Evolutionary conservation across 2,888 invertebrate species (phyloP).

Genomic region (Oasisia sp.): DNA sequence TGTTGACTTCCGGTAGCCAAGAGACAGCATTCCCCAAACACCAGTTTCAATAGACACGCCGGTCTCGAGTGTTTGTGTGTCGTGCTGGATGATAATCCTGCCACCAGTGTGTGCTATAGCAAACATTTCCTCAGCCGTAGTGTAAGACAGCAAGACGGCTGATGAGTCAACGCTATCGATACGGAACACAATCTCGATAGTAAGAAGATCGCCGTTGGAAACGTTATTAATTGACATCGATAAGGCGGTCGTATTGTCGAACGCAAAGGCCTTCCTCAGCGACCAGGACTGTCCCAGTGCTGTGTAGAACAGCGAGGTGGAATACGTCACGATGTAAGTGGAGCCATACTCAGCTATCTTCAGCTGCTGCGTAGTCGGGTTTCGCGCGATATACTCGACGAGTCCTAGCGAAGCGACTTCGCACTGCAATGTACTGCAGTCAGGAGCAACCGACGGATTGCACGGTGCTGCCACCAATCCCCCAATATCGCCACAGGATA

Average conservation of each 20-base stretch:
- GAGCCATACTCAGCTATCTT: constrained; percentile 6
- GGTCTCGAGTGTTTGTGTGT: constrained; percentile 27
- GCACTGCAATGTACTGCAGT: neutral
- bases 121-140: constrained; percentile 34
- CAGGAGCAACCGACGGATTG: neutral
- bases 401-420: neutral
- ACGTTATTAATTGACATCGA: neutral
- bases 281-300: neutral
- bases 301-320: neutral
- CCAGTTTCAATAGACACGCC: constrained; percentile 33
- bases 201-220: constrained; percentile 25
- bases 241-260: neutral
- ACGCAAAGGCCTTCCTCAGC: neutral
- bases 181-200: constrained; percentile 32
- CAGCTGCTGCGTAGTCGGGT: neutral
- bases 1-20: constrained; percentile 36
- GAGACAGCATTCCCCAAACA: constrained; percentile 40
- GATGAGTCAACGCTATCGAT: constrained; percentile 19
- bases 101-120: constrained; percentile 37
- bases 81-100: constrained; percentile 34
- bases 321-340: neutral
- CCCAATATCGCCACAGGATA: neutral
- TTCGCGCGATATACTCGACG: neutral
- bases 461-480: neutral
- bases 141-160: neutral